Evolutionary conservation across 2,113 vertebrate species (phyloP).

Genomic region (Ranitomeya variabilis): DNA sequence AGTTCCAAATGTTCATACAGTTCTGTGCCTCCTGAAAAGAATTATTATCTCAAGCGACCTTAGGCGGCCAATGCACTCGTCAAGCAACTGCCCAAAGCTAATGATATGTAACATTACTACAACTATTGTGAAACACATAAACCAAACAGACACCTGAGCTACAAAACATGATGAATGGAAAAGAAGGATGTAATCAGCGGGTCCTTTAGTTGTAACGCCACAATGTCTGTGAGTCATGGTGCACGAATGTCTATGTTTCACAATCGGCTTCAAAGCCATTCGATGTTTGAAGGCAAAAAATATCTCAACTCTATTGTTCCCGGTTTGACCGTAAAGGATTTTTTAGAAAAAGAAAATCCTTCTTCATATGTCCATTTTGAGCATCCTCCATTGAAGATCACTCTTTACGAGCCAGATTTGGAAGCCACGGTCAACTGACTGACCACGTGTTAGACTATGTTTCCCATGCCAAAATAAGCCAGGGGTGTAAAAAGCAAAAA

Average conservation of each 20-base stretch:
- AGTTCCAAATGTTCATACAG: conserved; percentile 32
- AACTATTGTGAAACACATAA: conserved; percentile 17
- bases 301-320: neutral
- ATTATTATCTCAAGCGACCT: conserved; percentile 17
- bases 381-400: too few species aligned
- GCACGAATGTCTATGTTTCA: conserved; percentile 29
- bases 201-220: conserved; percentile 31
- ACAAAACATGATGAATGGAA: conserved; percentile 10
- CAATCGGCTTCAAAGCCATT: conserved; percentile 35
- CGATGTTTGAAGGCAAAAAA: conserved; percentile 6
- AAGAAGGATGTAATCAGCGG: conserved; percentile 19
- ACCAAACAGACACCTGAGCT: conserved; percentile 31
- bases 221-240: conserved; percentile 45
- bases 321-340: too few species aligned
- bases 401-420: too few species aligned
- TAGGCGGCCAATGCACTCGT: neutral
- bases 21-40: neutral
- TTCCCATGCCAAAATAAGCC: too few species aligned
- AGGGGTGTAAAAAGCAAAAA: too few species aligned
- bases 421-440: too few species aligned
- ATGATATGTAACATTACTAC: conserved; percentile 10
- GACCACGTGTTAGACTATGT: too few species aligned
- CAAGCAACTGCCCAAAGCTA: neutral
- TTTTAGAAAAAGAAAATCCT: too few species aligned
- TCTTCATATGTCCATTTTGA: too few species aligned